These are phyloP conservation scores for Lomographa bimaculata DNA, from an alignment of 2,888 invertebrate genomes.

Conservation along the genomic window DNA sequence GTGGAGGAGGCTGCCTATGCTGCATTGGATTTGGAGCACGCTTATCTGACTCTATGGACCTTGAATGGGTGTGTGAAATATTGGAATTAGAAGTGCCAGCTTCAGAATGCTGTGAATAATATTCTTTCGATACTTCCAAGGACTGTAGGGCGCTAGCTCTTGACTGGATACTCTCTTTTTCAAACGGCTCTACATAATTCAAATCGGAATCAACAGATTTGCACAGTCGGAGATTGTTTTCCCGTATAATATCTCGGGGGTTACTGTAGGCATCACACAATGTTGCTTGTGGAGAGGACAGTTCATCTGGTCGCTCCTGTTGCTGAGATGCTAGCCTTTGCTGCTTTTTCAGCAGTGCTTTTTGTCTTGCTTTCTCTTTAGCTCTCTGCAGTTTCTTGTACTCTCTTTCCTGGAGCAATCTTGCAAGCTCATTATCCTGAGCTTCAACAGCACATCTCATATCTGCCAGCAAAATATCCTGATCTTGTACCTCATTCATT, in stretches of 20 bases:
- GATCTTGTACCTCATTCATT: slow-evolving; percentile 63
- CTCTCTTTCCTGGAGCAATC: slow-evolving; percentile 72
- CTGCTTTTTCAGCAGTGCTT: slow-evolving; percentile 74
- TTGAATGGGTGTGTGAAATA: slow-evolving; percentile 53
- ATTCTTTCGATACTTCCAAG: slow-evolving; percentile 69
- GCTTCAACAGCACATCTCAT: slow-evolving; percentile 78
- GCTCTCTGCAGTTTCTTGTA: slow-evolving; percentile 76
- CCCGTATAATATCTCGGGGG: slow-evolving; percentile 69
- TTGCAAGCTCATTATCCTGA: slow-evolving; percentile 73
- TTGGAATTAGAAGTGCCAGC: slow-evolving; percentile 52
- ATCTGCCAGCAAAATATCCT: slow-evolving; percentile 66
- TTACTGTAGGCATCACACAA: slow-evolving; percentile 78
- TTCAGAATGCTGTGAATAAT: slow-evolving; percentile 57
- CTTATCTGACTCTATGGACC: slow-evolving; percentile 57
- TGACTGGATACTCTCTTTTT: slow-evolving; percentile 76
- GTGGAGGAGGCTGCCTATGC: slow-evolving; percentile 72
- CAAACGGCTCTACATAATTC: slow-evolving; percentile 78
- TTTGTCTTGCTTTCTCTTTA: slow-evolving; percentile 74
- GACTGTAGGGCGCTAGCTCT: slow-evolving; percentile 74
- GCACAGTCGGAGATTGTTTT: slow-evolving; percentile 65
- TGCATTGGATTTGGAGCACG: slow-evolving; percentile 45
- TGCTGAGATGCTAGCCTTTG: slow-evolving; percentile 57
- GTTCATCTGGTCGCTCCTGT: slow-evolving; percentile 31
- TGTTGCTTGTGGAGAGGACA: slow-evolving; percentile 49
- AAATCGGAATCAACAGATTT: slow-evolving; percentile 78